phyloP scores from a whole-genome alignment of 2,113 vertebrate genomes.

The Tinamus guttatus region DNA sequence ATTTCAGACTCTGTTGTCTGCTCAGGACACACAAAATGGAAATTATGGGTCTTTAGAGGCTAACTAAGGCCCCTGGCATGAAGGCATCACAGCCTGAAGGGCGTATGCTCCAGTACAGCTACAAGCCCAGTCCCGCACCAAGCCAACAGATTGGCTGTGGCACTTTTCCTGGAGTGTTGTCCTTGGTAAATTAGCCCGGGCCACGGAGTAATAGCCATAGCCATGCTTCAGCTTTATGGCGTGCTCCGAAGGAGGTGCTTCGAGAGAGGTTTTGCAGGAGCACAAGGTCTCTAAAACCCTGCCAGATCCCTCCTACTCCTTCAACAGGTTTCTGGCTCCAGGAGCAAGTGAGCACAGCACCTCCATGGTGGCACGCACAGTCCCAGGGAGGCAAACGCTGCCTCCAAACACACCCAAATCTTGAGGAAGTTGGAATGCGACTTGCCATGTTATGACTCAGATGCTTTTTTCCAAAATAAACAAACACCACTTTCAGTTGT shows the following conservation, averaged over 20 bases:
- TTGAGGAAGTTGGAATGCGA: background rate
- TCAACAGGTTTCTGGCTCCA: background rate
- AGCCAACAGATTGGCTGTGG: too few relatives aligned
- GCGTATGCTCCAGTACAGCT: background rate
- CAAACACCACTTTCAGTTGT: background rate
- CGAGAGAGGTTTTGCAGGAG: background rate
- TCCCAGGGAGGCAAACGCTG: background rate
- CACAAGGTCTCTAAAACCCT: background rate
- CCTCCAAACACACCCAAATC: conserved; percentile 17
- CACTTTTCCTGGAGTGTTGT: background rate
- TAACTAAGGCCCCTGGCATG: background rate
- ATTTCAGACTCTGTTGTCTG: background rate
- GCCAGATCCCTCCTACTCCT: background rate
- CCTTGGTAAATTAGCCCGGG: background rate
- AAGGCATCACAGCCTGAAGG: background rate
- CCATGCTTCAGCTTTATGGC: background rate
- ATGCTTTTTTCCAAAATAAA: background rate
- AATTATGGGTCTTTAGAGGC: background rate
- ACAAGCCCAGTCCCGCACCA: background rate
- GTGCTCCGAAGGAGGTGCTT: background rate
- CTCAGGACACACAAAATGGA: background rate
- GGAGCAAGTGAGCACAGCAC: background rate
- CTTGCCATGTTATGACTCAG: conserved; percentile 51
- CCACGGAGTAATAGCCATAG: background rate
- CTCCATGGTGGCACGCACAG: background rate